Conservation (phyloP, 2,888 invertebrate species). For the Galerucella nymphaeae region DNA sequence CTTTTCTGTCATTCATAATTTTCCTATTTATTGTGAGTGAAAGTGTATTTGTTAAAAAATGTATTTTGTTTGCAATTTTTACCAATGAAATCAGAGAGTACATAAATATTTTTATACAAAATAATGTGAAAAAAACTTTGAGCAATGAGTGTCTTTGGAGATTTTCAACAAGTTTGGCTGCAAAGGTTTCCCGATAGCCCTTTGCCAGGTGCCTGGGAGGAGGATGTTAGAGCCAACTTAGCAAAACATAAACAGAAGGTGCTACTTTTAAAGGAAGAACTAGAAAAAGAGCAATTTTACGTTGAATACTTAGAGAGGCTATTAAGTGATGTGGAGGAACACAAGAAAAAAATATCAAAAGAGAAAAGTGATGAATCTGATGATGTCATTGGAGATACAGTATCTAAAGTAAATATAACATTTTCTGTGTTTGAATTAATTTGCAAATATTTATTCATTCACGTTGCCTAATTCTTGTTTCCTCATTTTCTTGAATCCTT, state of each 20-base stretch:
- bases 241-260: slow-evolving; percentile 91
- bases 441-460: slow-evolving; percentile 31
- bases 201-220: slow-evolving; percentile 92
- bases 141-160: slow-evolving; percentile 87
- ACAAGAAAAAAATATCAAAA: slow-evolving; percentile 71
- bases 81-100: slow-evolving; percentile 34
- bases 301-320: slow-evolving; percentile 89
- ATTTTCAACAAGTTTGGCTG: slow-evolving; percentile 92
- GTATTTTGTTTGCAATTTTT: slow-evolving; percentile 45
- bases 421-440: slow-evolving; percentile 28
- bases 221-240: slow-evolving; percentile 90
- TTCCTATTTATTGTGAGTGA: slow-evolving; percentile 45
- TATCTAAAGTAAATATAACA: slow-evolving; percentile 60
- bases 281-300: slow-evolving; percentile 91
- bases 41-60: slow-evolving; percentile 44
- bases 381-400: slow-evolving; percentile 57
- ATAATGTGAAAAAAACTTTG: slow-evolving; percentile 39
- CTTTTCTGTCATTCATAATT: slow-evolving; percentile 36
- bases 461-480: slow-evolving; percentile 30
- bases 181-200: slow-evolving; percentile 92
- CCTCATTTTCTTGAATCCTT: slow-evolving; percentile 18
- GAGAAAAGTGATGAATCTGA: slow-evolving; percentile 49
- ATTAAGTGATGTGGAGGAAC: slow-evolving; percentile 86
- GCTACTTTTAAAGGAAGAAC: slow-evolving; percentile 81
- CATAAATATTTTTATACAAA: slow-evolving; percentile 23